These are phyloP conservation scores for Cosmia trapezina DNA, from an alignment of 2,888 invertebrate genomes.

Conservation along the genomic window DNA sequence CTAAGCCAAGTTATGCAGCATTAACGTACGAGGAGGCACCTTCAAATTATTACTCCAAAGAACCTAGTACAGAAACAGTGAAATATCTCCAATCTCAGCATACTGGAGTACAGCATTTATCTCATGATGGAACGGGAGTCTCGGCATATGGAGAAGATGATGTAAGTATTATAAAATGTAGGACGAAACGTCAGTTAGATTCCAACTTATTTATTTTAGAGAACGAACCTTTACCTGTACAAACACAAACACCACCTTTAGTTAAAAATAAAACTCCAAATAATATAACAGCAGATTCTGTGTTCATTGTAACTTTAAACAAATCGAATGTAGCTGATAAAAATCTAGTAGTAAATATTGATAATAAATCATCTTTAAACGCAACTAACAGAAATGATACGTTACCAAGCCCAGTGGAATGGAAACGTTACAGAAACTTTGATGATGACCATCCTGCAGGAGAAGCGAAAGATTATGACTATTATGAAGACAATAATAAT, in stretches of 20 bases:
- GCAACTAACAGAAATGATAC: conserved; percentile 64
- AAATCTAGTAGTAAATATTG: not conserved
- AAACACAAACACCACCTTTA: conserved; percentile 13
- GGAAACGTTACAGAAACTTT: conserved; percentile 66
- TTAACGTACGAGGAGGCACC: conserved; percentile 73
- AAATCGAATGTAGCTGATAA: not conserved
- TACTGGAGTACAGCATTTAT: conserved; percentile 82
- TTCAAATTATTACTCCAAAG: conserved; percentile 52
- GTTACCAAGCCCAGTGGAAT: conserved; percentile 71
- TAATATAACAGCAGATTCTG: conserved; percentile 27
- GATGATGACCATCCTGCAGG: conserved; percentile 46
- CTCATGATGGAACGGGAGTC: conserved; percentile 81
- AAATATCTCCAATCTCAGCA: conserved; percentile 79
- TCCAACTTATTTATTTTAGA: conserved; percentile 75
- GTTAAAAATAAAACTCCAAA: conserved; percentile 3
- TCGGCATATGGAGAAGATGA: conserved; percentile 84
- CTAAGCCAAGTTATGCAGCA: conserved; percentile 68
- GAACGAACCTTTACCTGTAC: conserved; percentile 54
- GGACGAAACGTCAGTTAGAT: conserved; percentile 73
- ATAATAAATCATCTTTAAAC: conserved; percentile 1
- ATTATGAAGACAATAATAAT: conserved; percentile 59
- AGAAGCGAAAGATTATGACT: conserved; percentile 63
- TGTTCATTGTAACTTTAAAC: not conserved
- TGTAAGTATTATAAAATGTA: conserved; percentile 80
- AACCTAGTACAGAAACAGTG: conserved; percentile 70